A percentile compares a stretch with the other conserved stretches of the same genome.
Conservation (phyloP, 2,888 invertebrate genomes). For the Epistrophe grossulariae region DNA sequence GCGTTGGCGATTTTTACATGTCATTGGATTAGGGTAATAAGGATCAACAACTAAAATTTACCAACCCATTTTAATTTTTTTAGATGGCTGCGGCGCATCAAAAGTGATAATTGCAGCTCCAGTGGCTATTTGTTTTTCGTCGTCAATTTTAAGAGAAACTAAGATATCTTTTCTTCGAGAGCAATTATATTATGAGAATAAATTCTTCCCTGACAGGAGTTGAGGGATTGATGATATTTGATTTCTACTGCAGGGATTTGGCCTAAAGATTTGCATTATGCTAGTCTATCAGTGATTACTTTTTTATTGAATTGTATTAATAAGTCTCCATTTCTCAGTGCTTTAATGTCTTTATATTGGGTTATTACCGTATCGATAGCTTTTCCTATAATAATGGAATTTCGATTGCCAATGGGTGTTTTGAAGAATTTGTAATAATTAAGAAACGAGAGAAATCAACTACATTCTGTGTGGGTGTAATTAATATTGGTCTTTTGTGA, state of each 20-base stretch:
- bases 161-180: neutral
- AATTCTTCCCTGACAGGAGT: neutral
- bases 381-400: neutral
- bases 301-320: slow-evolving; percentile 1
- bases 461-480: neutral
- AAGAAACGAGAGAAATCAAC: neutral
- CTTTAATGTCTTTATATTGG: neutral
- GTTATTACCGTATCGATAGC: neutral
- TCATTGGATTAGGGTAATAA: neutral
- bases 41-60: neutral
- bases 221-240: neutral
- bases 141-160: neutral
- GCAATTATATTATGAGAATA: neutral
- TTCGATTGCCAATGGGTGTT: too few species aligned
- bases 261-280: neutral
- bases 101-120: neutral
- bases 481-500: neutral
- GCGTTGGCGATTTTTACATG: neutral
- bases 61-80: neutral
- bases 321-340: neutral
- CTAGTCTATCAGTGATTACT: neutral
- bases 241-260: neutral
- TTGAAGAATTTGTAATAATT: too few species aligned
- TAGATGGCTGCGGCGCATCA: neutral
- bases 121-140: neutral